These are phyloP conservation scores for Lordiphosa stackelbergi DNA, from an alignment of 1,140 invertebrate genomes.

Conservation along the genomic window DNA sequence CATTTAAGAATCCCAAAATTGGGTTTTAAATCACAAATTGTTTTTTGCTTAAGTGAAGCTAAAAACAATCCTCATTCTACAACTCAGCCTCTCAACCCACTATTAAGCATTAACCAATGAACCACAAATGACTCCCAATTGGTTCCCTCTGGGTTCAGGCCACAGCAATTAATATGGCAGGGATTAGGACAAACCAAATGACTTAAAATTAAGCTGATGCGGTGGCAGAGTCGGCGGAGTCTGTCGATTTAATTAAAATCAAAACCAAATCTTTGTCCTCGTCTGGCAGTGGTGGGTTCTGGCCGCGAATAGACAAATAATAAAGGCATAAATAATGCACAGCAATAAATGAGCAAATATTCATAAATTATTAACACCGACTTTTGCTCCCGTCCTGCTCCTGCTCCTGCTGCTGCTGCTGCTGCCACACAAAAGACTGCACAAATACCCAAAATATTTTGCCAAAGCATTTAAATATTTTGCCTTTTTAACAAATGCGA, in stretches of 20 bases:
- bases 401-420: constrained; percentile 10
- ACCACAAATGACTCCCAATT: constrained; percentile 39
- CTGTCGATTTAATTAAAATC: constrained; percentile 73
- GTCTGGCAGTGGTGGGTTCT: constrained; percentile 12
- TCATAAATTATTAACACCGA: constrained; percentile 71
- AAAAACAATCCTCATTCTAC: too few species aligned
- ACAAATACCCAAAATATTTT: constrained; percentile 72
- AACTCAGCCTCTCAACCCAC: background rate
- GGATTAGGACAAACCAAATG: constrained; percentile 55
- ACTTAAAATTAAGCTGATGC: constrained; percentile 66
- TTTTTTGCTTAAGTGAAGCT: too few species aligned
- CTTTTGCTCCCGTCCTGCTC: constrained; percentile 11
- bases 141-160: constrained; percentile 12
- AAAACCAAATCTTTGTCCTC: constrained; percentile 63
- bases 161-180: constrained; percentile 42
- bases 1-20: too few species aligned
- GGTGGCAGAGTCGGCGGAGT: constrained; percentile 38
- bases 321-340: constrained; percentile 72
- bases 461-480: constrained; percentile 73
- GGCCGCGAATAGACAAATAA: constrained; percentile 48
- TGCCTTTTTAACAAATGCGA: too few species aligned
- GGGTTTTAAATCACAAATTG: too few species aligned
- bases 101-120: constrained; percentile 27
- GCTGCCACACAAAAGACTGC: constrained; percentile 44
- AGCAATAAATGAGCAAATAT: constrained; percentile 75